Evolutionary conservation across 2,113 vertebrate species (phyloP).

Genomic region (Thalassoma bifasciatum): DNA sequence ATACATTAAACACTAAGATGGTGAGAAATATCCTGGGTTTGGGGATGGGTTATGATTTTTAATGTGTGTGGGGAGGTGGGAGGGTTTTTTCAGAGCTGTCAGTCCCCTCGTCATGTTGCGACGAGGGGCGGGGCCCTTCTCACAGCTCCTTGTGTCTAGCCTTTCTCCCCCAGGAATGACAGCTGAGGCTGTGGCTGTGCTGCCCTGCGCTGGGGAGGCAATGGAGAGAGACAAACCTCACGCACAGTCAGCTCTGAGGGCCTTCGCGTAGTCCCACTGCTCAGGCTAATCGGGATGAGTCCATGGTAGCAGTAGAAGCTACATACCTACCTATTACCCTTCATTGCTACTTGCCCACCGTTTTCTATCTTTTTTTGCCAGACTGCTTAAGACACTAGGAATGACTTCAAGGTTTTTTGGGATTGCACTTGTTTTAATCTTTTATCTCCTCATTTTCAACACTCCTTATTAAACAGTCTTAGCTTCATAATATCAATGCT

Average conservation of each 20-base stretch:
- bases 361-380: conserved; percentile 34
- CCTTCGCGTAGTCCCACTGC: conserved; percentile 69
- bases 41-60: not conserved
- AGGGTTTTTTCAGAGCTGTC: conserved; percentile 59
- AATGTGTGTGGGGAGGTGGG: conserved; percentile 41
- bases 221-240: conserved; percentile 75
- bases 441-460: conserved; percentile 17
- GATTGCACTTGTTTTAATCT: conserved; percentile 32
- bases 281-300: conserved; percentile 73
- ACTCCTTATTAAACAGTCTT: not conserved
- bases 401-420: conserved; percentile 14
- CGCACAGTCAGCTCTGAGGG: conserved; percentile 71
- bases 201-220: conserved; percentile 69
- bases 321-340: conserved; percentile 52
- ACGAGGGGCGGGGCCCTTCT: conserved; percentile 74
- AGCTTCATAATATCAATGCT: not conserved
- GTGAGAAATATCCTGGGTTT: not conserved
- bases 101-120: conserved; percentile 58
- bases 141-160: conserved; percentile 84
- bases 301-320: conserved; percentile 73
- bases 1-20: conserved; percentile 23
- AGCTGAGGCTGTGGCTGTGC: conserved; percentile 76
- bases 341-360: conserved; percentile 46
- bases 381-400: conserved; percentile 25
- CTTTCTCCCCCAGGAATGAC: conserved; percentile 81